A percentile compares a stretch with the other conserved stretches of the same genome.
phyloP scores from a whole-genome alignment of 2,113 vertebrate genomes.

The Esox niger region DNA sequence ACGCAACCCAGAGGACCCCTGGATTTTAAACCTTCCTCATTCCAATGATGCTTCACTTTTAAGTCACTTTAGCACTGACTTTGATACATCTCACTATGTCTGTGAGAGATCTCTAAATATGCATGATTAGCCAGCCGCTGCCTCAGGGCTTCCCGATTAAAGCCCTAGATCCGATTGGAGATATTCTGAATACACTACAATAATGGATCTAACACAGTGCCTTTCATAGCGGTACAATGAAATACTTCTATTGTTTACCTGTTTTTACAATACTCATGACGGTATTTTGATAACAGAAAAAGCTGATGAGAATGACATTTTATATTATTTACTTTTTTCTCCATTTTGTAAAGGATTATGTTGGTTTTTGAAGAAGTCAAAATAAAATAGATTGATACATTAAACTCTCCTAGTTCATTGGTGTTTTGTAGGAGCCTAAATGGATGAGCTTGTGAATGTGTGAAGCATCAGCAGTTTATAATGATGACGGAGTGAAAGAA shows the following conservation, averaged over 20 bases:
- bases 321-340: constrained; percentile 22
- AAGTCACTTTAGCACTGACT: constrained; percentile 14
- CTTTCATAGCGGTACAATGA: neutral
- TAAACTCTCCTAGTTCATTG: neutral
- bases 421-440: neutral
- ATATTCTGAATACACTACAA: neutral
- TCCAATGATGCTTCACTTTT: constrained; percentile 19
- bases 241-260: constrained; percentile 17
- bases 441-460: neutral
- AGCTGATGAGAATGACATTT: constrained; percentile 28
- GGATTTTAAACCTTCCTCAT: constrained; percentile 25
- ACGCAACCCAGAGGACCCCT: neutral
- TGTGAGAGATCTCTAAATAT: neutral
- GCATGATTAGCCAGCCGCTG: constrained; percentile 7
- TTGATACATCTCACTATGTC: too few relatives aligned
- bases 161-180: constrained; percentile 5
- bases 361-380: constrained; percentile 20
- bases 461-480: neutral
- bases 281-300: constrained; percentile 15
- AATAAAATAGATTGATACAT: constrained; percentile 28
- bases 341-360: constrained; percentile 21
- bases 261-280: constrained; percentile 9
- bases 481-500: too few relatives aligned
- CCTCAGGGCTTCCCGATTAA: neutral
- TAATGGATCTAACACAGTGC: neutral